Evolutionary conservation across 2,113 vertebrate genomes (phyloP), one percentile per base, ranked within the genome.

Genomic region (Pomatorhinus ruficollis): DNA sequence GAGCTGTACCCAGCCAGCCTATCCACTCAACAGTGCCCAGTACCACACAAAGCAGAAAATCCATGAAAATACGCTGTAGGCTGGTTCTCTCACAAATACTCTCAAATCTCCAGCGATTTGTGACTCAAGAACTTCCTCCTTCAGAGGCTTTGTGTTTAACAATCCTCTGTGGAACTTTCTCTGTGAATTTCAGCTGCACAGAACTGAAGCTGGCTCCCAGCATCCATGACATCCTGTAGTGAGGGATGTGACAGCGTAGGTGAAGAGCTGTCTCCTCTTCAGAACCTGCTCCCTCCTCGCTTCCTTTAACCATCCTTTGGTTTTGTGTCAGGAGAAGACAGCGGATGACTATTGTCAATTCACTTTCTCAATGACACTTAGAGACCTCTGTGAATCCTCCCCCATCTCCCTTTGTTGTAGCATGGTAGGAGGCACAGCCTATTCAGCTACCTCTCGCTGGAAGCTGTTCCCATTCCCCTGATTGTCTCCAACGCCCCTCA

Each of bases 1-100:
- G 44, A 71, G 52, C 42, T 75, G 25, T 22, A 49, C 23, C 59
- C n/a, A 85, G 65, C 15, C 75, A 86, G n/a, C 21, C 22, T 30
- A 60, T 61, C 39, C 60, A 81, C n/a, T n/a, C 52, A 39, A 16
- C 15, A 33, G 21, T 5, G 57, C 14, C 15, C 44, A 77, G 27
- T 3, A 20, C 11, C n/a, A 72, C 13, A 18, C 19, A 35, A 15
- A 40, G 87, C 49, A 57, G 25, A 22, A 47, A 90, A 40, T 39
- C 47, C 30, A 40, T 7, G 39, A 69, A 83, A 86, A 76, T 18
- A n/a, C 0, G 0, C n/a, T 13, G 12, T 4, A 11, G 17, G 31
- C 40, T 64, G 33, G 9, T 35, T 70, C 20, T 59, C 82, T 54
- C 47, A 28, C 24, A 74, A 69, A 72, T 23, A 60, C 8, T 50